Evolutionary conservation across 2,113 vertebrate genomes (phyloP).

Genomic region (Aythya baeri): DNA sequence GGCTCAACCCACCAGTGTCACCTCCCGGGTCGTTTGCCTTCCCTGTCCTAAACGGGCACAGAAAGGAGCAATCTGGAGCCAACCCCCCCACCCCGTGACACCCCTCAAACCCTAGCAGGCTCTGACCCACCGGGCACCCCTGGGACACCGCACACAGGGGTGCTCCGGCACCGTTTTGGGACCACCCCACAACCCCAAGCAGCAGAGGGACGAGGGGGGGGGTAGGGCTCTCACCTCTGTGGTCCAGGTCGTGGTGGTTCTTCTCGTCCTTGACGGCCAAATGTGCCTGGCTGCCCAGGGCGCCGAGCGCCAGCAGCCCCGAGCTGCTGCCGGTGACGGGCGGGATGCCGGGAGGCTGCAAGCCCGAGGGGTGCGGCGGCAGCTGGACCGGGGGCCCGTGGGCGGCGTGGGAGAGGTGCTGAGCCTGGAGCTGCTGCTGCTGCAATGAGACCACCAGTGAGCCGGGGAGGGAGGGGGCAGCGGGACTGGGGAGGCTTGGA

Average conservation of each 20-base stretch:
- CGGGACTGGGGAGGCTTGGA: rapidly evolving
- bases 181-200: background rate
- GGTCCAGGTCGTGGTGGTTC: conserved; percentile 96
- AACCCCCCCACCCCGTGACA: background rate
- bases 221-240: conserved; percentile 84
- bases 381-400: conserved; percentile 93
- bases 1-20: rapidly evolving
- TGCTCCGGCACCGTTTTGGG: rapidly evolving
- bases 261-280: conserved; percentile 96
- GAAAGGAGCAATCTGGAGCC: background rate
- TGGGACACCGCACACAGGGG: too few species aligned
- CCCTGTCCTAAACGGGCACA: background rate
- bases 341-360: conserved; percentile 91
- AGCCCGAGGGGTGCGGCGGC: conserved; percentile 91
- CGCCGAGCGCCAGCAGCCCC: conserved; percentile 89
- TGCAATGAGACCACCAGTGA: conserved; percentile 77
- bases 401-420: conserved; percentile 94
- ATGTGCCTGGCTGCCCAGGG: conserved; percentile 93
- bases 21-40: background rate
- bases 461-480: background rate
- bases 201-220: background rate
- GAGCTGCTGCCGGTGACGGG: conserved; percentile 87
- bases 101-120: background rate
- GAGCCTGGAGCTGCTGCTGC: conserved; percentile 98
- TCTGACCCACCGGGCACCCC: background rate